Evolutionary conservation across 2,888 invertebrate genomes (phyloP), one percentile per base, ranked within the genome.

Genomic region (Ennomos quercinarius): DNA sequence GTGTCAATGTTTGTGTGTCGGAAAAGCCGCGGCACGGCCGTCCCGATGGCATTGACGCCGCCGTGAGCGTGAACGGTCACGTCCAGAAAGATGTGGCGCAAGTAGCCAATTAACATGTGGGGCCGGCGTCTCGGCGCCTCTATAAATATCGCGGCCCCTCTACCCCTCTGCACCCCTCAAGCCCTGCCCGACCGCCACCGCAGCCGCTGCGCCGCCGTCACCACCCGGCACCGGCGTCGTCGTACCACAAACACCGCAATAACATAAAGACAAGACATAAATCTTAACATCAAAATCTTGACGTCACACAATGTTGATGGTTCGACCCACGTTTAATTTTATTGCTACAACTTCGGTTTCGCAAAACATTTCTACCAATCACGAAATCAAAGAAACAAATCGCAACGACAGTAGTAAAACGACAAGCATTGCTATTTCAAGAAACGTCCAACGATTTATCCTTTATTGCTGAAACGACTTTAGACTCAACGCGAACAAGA

Each of bases 1-100:
- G 84, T 89, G 91, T 91, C 90, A 89, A 89, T 90, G 90, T 90
- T 86, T 88, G 80, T 87, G 84, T 85, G 87, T 85, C 86, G 85
- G 80, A 80, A 80, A 75, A 68, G 67, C 74, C 79, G 77, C 73
- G 78, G 78, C 80, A 77, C 73, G 78, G 78, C 71, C 77, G 79
- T 74, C 72, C 71, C 77, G 78, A 79, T 81, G 87, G 85, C 88
- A 90, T 86, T 87, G 89, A 82, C 81, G 84, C 75, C 81, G 84
- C 75, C 73, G 80, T 78, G 75, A 83, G 79, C 83, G 79, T 78
- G 83, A 83, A 81, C 85, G 80, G 82, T 83, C 83, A 83, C 86
- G 83, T 86, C 81, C 80, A 83, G 85, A 88, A 90, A 91, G 89
- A 90, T 87, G 86, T 85, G 83, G 81, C 82, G 80, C 87, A 84